Evolutionary conservation across 2,888 invertebrate genomes (phyloP).

Genomic region (Andrena hattorfiana): DNA sequence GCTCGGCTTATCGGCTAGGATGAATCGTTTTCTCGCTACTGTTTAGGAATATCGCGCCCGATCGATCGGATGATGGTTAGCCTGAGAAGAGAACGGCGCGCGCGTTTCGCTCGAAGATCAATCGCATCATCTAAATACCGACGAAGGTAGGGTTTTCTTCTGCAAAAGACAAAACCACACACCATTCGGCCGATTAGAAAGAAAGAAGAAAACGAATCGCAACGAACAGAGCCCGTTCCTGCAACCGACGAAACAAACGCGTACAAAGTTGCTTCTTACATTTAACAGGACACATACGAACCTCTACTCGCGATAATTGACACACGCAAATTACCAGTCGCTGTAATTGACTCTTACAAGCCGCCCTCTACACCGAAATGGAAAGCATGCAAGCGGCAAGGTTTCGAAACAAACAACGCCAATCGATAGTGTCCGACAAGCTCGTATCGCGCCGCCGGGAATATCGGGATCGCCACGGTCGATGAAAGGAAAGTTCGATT

Average conservation of each 20-base stretch:
- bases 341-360: constrained; percentile 21
- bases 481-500: background rate
- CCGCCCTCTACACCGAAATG: background rate
- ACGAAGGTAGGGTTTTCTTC: background rate
- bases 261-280: background rate
- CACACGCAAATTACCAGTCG: constrained; percentile 19
- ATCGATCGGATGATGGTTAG: constrained; percentile 36
- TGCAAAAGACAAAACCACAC: background rate
- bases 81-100: constrained; percentile 43
- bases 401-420: background rate
- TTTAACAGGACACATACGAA: constrained; percentile 9
- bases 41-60: constrained; percentile 61
- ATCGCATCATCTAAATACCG: background rate
- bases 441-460: background rate
- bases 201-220: background rate
- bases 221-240: background rate
- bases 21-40: constrained; percentile 56
- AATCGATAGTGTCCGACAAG: background rate
- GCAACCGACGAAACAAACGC: background rate
- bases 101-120: constrained; percentile 22
- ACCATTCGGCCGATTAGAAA: background rate
- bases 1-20: constrained; percentile 62
- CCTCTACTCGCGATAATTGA: constrained; percentile 27
- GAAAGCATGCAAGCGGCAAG: background rate
- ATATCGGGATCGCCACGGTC: background rate